These are phyloP conservation scores for Pangasianodon hypophthalmus DNA, from an alignment of 2,113 vertebrate species.

Conservation along the genomic window DNA sequence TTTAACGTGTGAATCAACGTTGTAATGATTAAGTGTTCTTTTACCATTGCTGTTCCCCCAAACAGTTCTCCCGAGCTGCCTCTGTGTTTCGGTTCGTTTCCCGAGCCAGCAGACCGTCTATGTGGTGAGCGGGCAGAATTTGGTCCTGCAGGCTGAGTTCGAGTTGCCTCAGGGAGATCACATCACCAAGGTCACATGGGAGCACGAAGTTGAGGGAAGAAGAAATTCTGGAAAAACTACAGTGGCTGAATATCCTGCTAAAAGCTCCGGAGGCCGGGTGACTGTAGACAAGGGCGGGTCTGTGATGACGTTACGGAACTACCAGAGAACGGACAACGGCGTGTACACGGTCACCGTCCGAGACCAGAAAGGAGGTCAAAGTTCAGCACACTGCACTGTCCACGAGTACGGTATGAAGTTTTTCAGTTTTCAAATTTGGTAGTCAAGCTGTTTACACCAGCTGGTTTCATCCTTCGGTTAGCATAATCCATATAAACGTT, in stretches of 20 bases:
- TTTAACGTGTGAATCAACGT: background rate
- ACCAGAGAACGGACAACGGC: constrained; percentile 59
- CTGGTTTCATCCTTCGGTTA: background rate
- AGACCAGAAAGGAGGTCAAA: constrained; percentile 54
- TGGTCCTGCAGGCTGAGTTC: constrained; percentile 65
- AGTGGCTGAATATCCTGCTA: constrained; percentile 63
- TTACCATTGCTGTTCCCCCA: background rate
- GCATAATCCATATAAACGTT: background rate
- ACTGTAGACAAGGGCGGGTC: constrained; percentile 54
- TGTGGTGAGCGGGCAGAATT: constrained; percentile 53
- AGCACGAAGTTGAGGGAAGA: constrained; percentile 53
- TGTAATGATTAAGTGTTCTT: background rate
- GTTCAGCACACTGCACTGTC: constrained; percentile 61
- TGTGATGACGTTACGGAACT: constrained; percentile 60
- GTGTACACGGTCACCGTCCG: constrained; percentile 68
- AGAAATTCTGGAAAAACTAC: background rate
- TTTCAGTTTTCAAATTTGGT: background rate
- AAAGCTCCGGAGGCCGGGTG: constrained; percentile 24
- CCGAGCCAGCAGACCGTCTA: constrained; percentile 58
- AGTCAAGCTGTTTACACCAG: background rate
- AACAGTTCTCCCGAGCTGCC: constrained; percentile 59
- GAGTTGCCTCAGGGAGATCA: constrained; percentile 46
- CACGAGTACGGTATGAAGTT: constrained; percentile 64
- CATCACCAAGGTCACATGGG: constrained; percentile 66
- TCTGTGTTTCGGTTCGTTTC: constrained; percentile 64